Evolutionary conservation across 2,113 vertebrate genomes (phyloP).

Genomic region (Cyphomyrus plagiostoma): DNA sequence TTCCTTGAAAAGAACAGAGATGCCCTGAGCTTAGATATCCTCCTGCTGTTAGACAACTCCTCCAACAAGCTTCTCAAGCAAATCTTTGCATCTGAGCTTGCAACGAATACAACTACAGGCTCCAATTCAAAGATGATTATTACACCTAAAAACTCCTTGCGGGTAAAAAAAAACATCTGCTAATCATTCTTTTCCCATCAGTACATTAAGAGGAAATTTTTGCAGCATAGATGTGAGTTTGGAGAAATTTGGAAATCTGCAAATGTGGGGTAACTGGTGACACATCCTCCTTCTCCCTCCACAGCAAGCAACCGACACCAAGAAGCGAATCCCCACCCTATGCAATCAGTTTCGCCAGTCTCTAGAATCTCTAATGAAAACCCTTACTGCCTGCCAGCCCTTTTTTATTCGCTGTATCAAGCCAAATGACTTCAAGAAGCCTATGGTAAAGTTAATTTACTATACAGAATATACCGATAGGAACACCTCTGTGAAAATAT

Average conservation of each 20-base stretch:
- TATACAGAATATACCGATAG: background rate
- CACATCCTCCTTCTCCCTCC: constrained; percentile 14
- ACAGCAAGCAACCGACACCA: constrained; percentile 52
- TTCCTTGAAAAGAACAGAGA: constrained; percentile 95
- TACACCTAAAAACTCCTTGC: constrained; percentile 42
- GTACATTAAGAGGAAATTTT: background rate
- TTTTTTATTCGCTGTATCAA: constrained; percentile 95
- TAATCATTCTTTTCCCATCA: background rate
- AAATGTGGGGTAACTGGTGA: background rate
- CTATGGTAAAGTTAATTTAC: constrained; percentile 62
- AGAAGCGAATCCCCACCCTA: constrained; percentile 69
- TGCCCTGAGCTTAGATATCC: constrained; percentile 71
- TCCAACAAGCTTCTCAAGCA: constrained; percentile 74
- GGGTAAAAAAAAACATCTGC: constrained; percentile 36
- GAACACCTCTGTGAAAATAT: background rate
- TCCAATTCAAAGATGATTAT: constrained; percentile 47
- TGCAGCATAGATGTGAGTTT: background rate
- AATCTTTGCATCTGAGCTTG: constrained; percentile 68
- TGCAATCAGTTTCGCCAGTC: constrained; percentile 87
- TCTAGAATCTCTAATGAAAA: constrained; percentile 88
- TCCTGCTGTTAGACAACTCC: constrained; percentile 70
- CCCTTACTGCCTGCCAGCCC: constrained; percentile 77
- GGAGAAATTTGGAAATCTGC: background rate
- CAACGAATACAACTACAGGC: constrained; percentile 33
- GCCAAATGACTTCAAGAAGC: constrained; percentile 83